Conservation (phyloP, 2,797 vertebrate genomes). For the Mus spretus region DNA sequence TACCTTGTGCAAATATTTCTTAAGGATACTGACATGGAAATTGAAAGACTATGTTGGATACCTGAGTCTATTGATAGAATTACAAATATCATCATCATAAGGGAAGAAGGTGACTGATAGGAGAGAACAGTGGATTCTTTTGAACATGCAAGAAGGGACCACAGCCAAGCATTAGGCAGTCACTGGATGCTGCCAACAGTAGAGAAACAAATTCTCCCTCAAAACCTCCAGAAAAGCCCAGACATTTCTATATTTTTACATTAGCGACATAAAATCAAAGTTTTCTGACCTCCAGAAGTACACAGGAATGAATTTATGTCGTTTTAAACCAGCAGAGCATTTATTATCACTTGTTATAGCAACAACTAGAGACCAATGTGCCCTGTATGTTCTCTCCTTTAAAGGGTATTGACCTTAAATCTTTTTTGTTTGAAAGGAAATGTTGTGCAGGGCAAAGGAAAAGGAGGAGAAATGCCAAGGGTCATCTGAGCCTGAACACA, state of each 20-base stretch:
- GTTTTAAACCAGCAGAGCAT: constrained; percentile 11
- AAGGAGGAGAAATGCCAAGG: constrained; percentile 16
- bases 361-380: constrained; percentile 20
- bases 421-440: not conserved
- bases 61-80: not conserved
- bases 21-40: not conserved
- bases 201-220: not conserved
- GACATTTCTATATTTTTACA: not conserved
- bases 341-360: not conserved
- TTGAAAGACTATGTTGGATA: not conserved
- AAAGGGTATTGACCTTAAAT: not conserved
- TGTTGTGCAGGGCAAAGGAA: constrained; percentile 25
- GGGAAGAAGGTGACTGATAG: not conserved
- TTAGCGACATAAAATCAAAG: not conserved
- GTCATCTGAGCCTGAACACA: constrained; percentile 30
- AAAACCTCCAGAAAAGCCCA: constrained; percentile 4
- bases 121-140: not conserved
- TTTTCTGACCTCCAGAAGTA: not conserved
- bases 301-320: not conserved
- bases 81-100: not conserved
- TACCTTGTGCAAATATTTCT: not conserved
- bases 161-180: not conserved
- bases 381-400: not conserved
- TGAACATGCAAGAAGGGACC: not conserved
- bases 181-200: not conserved